Evolutionary conservation across 2,888 invertebrate species (phyloP).

Genomic region (Eupeodes luniger): DNA sequence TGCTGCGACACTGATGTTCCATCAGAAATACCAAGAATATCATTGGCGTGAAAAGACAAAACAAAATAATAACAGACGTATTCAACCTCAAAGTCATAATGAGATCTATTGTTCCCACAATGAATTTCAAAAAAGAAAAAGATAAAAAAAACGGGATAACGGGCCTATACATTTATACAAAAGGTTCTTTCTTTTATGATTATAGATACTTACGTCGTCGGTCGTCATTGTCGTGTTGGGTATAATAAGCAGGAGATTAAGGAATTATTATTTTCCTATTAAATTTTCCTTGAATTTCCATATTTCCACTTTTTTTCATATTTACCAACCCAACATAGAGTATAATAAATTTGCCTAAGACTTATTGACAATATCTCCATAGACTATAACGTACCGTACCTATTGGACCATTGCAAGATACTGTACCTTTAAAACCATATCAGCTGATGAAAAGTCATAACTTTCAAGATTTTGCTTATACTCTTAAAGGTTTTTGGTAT

Average conservation of each 20-base stretch:
- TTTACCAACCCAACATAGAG: not conserved
- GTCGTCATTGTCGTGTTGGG: not conserved
- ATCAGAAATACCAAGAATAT: conserved; percentile 10
- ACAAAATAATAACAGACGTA: conserved; percentile 14
- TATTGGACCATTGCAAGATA: conserved; percentile 18
- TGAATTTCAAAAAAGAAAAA: conserved; percentile 21
- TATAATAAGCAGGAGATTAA: conserved; percentile 58
- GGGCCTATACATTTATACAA: not conserved
- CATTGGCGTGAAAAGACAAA: conserved; percentile 52
- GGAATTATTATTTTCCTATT: conserved; percentile 30
- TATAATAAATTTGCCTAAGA: not conserved
- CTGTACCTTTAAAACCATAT: not conserved
- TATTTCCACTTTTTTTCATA: conserved; percentile 9
- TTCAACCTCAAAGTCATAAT: conserved; percentile 51
- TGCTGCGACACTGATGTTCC: not conserved
- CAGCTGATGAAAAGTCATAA: not conserved
- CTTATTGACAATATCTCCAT: conserved; percentile 10
- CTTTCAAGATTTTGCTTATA: not conserved
- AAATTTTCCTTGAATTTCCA: conserved; percentile 50
- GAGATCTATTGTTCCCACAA: conserved; percentile 64
- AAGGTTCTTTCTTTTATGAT: not conserved
- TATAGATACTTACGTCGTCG: too few relatives aligned
- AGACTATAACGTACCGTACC: not conserved
- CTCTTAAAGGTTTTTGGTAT: conserved; percentile 17
- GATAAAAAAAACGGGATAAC: not conserved